phyloP scores from a whole-genome alignment of 2,113 vertebrate species.

The Tringa solitaria region DNA sequence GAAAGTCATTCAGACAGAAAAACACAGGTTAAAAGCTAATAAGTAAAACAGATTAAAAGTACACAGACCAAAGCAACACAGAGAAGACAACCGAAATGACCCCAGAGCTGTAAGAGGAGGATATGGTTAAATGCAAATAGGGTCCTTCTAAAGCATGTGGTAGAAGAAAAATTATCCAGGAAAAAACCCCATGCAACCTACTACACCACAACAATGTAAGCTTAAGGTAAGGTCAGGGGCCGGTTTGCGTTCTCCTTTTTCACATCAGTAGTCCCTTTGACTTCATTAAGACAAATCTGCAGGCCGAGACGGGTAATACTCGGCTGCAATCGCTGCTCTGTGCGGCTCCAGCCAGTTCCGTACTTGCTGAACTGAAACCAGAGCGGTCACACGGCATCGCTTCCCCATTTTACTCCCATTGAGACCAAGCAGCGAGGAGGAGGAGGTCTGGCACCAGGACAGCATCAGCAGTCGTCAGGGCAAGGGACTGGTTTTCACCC shows the following conservation, averaged over 20 bases:
- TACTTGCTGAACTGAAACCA: not conserved
- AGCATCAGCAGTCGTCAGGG: not conserved
- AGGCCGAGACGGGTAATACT: not conserved
- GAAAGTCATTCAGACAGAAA: not conserved
- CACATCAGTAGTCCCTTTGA: not conserved
- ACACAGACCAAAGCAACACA: not conserved
- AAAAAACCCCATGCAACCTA: not conserved
- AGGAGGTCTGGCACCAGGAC: not conserved
- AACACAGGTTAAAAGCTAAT: not conserved
- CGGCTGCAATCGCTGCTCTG: not conserved
- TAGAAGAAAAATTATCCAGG: not conserved
- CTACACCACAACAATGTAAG: not conserved
- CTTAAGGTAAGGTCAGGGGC: not conserved
- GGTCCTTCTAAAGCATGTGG: not conserved
- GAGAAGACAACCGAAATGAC: not conserved
- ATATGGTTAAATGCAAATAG: not conserved
- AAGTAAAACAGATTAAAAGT: not conserved
- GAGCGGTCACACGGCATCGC: not conserved
- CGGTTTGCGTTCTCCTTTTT: not conserved
- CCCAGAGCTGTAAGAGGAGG: not conserved
- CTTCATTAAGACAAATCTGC: not conserved
- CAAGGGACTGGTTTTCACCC: not conserved
- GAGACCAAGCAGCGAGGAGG: not conserved
- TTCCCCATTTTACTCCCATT: slow-evolving; percentile 18
- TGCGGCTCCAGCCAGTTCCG: not conserved